Base-by-base conservation (phyloP, 2,113 vertebrate species). In the Cariama cristata region DNA sequence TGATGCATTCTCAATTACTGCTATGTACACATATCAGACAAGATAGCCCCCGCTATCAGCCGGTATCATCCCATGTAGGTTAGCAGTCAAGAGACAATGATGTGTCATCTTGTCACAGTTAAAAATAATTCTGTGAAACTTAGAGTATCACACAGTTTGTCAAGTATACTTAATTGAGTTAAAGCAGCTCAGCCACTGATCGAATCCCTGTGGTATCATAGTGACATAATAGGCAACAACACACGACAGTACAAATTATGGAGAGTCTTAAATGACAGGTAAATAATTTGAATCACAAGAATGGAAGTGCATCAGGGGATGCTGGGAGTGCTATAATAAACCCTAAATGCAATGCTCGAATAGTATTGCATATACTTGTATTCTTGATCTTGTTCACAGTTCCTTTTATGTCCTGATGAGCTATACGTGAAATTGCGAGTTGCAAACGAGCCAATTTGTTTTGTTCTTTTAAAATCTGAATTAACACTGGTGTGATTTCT, bases 111-210 rank as follows among this genome's bases (percentile, higher is more conserved):
- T 97, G 67, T 74, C 87, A 86, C 59, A 32, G 75, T 81, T 97
- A 82, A 97, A 97, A 97, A 97, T 85, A 97, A 96, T 94, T 82
- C 62, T 64, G 90, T 92, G 67, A 71, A 96, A 97, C 62, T 90
- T 85, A 44, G 58, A 93, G 86, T 59, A 97, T 89, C 74, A 88
- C 84, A 83, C 49, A 82, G 69, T 93, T 97, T 95, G 85, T 96
- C 87, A 79, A 93, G 76, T 95, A 38, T 50, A 74, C 60, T 95
- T 97, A 96, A 97, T 96, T 96, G 94, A 88, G 77, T 64, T 95
- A 90, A 97, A 96, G 80, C 68, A 94, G 64, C n/a, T 82, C 92
- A 94, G 90, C 68, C 79, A 92, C 82, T 94, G 89, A 92, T 94
- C 91, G 97, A 93, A 96, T 94, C 77, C 77, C 81, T 64, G 33